phyloP scores from a whole-genome alignment of 53 echinoderm and acorn worm species.

The Echinarachnius parma region DNA sequence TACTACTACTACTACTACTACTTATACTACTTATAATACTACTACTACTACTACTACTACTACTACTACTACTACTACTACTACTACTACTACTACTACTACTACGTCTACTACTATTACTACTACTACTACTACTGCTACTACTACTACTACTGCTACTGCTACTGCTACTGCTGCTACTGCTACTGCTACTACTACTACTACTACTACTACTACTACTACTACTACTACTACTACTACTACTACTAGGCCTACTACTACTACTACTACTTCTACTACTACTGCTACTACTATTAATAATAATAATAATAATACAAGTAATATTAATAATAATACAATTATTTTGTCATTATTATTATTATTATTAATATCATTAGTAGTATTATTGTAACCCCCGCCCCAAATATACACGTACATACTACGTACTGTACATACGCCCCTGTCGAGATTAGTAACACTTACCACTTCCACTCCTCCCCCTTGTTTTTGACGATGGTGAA shows the following conservation, averaged over 20 bases:
- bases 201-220: neutral
- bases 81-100: neutral
- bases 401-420: neutral
- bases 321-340: no score
- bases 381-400: neutral
- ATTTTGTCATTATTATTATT: neutral
- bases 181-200: neutral
- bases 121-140: neutral
- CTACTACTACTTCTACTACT: no score
- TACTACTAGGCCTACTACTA: neutral
- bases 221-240: neutral
- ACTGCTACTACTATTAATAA: no score
- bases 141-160: neutral
- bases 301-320: no score
- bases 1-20: constrained; percentile 1
- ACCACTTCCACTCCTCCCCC: constrained; percentile 97
- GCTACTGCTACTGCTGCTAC: neutral
- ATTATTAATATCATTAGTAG: neutral
- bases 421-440: neutral
- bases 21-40: neutral
- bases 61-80: neutral
- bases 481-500: constrained; percentile 74
- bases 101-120: neutral
- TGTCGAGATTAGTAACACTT: constrained; percentile 38
- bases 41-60: neutral